Conservation (phyloP, 2,888 invertebrate genomes). For the Andrena minutula region DNA sequence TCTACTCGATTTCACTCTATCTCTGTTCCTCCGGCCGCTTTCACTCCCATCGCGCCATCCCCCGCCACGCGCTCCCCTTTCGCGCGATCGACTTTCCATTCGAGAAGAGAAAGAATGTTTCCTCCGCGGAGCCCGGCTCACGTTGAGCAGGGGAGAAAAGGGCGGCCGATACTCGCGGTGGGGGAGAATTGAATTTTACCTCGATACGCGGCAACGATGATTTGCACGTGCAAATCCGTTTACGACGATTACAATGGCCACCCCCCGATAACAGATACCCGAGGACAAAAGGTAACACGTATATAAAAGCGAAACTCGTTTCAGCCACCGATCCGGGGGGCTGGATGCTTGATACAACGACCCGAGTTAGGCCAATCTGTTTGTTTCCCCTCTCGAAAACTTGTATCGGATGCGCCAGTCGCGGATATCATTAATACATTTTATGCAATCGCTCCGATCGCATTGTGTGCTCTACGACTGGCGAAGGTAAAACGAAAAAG, state of each 20-base stretch:
- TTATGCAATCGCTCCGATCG: slow-evolving; percentile 8
- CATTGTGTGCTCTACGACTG: not conserved
- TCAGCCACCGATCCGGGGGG: not conserved
- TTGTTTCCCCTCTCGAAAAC: not conserved
- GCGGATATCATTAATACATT: slow-evolving; percentile 24
- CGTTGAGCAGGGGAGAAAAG: not conserved
- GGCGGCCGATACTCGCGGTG: slow-evolving; percentile 1
- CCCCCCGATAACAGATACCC: slow-evolving; percentile 52
- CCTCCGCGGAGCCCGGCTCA: slow-evolving; percentile 41
- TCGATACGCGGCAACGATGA: slow-evolving; percentile 61
- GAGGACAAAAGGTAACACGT: slow-evolving; percentile 58
- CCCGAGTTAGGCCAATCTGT: not conserved
- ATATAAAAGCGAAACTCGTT: slow-evolving; percentile 31
- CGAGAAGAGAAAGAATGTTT: slow-evolving; percentile 55
- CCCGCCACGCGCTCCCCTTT: not conserved
- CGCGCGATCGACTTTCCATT: slow-evolving; percentile 52
- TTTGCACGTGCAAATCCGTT: slow-evolving; percentile 69
- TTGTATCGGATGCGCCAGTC: slow-evolving; percentile 3
- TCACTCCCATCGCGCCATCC: not conserved
- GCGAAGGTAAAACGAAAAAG: not conserved
- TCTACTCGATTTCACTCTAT: slow-evolving; percentile 60
- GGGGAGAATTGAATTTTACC: slow-evolving; percentile 63
- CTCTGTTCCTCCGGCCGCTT: slow-evolving; percentile 16
- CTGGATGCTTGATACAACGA: slow-evolving; percentile 1
- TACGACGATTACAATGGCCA: slow-evolving; percentile 62